Conservation (phyloP, 2,113 vertebrate species). For the Ciconia stormi region DNA sequence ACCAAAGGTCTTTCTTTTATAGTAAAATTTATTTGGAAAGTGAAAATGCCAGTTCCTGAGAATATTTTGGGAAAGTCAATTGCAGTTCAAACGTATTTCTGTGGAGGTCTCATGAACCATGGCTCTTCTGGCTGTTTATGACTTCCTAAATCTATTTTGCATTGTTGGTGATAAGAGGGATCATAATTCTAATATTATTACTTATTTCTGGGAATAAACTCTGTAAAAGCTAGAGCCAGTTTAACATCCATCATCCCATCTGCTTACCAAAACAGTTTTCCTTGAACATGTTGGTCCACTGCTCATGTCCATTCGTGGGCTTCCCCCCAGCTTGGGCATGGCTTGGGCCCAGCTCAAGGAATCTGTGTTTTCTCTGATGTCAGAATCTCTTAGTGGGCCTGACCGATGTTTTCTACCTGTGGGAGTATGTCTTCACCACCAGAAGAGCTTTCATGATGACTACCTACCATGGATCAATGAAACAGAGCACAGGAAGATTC, state of each 20-base stretch:
- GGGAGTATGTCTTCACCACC: neutral
- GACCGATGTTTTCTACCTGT: neutral
- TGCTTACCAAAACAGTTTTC: neutral
- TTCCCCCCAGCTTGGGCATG: neutral
- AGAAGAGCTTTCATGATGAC: neutral
- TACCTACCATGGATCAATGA: neutral
- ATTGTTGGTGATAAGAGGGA: neutral
- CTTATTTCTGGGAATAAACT: neutral
- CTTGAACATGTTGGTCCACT: neutral
- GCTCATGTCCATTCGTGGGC: neutral
- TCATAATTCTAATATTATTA: neutral
- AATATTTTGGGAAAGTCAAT: neutral
- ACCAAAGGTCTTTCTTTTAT: neutral
- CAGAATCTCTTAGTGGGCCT: neutral
- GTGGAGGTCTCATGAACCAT: neutral
- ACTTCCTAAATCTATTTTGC: neutral
- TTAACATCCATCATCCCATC: neutral
- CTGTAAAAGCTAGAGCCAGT: neutral
- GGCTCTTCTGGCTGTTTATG: neutral
- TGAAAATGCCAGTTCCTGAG: neutral
- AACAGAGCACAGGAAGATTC: neutral
- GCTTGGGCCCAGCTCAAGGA: neutral
- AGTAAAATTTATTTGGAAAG: neutral
- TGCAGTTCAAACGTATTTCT: neutral
- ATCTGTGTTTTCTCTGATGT: neutral